These are phyloP conservation scores for Thelaira solivaga DNA, from an alignment of 2,888 invertebrate genomes.

Conservation along the genomic window DNA sequence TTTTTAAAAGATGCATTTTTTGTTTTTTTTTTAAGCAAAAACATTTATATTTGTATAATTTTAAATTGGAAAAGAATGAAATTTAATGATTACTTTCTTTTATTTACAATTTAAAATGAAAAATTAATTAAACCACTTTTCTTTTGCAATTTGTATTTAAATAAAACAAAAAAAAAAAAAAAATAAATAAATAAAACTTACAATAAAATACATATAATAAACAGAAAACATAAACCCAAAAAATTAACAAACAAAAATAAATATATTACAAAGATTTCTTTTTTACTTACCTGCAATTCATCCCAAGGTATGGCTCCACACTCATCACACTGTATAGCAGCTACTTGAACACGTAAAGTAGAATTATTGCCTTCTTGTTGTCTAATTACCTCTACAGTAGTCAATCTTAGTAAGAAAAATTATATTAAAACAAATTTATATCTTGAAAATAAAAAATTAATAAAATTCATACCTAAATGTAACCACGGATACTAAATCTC, in stretches of 20 bases:
- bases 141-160: conserved; percentile 15
- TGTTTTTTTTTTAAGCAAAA: conserved; percentile 57
- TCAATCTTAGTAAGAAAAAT: conserved; percentile 80
- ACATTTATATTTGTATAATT: conserved; percentile 55
- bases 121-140: conserved; percentile 10
- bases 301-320: conserved; percentile 94
- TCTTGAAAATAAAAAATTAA: not conserved
- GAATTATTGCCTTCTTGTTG: conserved; percentile 84
- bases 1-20: conserved; percentile 53
- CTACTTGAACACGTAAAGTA: conserved; percentile 83
- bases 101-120: conserved; percentile 54
- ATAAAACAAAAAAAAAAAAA: conserved; percentile 38
- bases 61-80: conserved; percentile 62
- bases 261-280: not conserved
- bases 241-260: conserved; percentile 15
- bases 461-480: conserved; percentile 73
- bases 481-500: conserved; percentile 84
- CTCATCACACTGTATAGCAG: conserved; percentile 87
- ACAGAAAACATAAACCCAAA: conserved; percentile 43
- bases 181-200: conserved; percentile 24
- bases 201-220: conserved; percentile 39
- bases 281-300: conserved; percentile 87
- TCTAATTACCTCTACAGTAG: conserved; percentile 84
- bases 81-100: conserved; percentile 39
- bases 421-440: conserved; percentile 38